Conservation (phyloP, 2,888 invertebrate species). For the Schizotus pectinicornis region DNA sequence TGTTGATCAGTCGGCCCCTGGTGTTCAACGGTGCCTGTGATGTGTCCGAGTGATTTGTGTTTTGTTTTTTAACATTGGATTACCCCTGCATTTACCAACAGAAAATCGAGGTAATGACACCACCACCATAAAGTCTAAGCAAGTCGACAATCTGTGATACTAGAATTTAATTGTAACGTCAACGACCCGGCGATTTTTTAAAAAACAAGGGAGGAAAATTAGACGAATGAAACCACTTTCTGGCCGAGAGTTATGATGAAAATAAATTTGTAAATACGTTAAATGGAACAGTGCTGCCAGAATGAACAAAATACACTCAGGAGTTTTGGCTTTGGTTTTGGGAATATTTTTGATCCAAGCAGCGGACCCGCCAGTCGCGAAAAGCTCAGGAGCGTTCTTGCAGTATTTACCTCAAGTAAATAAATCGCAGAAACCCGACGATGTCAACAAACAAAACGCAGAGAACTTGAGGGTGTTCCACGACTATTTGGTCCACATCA, state of each 20-base stretch:
- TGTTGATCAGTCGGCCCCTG: constrained; percentile 54
- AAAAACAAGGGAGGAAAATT: constrained; percentile 9
- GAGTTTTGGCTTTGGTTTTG: constrained; percentile 54
- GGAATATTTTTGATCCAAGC: constrained; percentile 58
- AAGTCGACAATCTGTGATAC: constrained; percentile 22
- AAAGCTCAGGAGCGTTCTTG: constrained; percentile 38
- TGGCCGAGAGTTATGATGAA: neutral
- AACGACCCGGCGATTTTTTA: constrained; percentile 1
- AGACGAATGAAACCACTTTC: no score
- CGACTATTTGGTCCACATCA: constrained; percentile 42
- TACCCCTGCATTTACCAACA: neutral
- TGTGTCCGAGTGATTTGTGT: constrained; percentile 49
- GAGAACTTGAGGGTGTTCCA: constrained; percentile 43
- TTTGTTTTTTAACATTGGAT: constrained; percentile 38
- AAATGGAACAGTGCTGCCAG: constrained; percentile 45
- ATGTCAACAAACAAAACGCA: constrained; percentile 31
- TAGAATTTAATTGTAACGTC: constrained; percentile 17
- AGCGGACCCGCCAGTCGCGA: constrained; percentile 54
- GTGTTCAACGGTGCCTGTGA: constrained; percentile 55
- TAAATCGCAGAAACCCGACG: constrained; percentile 6
- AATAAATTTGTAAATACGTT: constrained; percentile 18
- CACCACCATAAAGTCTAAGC: constrained; percentile 6
- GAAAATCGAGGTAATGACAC: neutral
- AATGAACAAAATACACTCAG: constrained; percentile 58
- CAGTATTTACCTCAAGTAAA: constrained; percentile 26